Percentiles rank a stretch among this genome's conserved stretches.
Conservation (phyloP, 2,888 invertebrate genomes). For the Eledona agricola region DNA sequence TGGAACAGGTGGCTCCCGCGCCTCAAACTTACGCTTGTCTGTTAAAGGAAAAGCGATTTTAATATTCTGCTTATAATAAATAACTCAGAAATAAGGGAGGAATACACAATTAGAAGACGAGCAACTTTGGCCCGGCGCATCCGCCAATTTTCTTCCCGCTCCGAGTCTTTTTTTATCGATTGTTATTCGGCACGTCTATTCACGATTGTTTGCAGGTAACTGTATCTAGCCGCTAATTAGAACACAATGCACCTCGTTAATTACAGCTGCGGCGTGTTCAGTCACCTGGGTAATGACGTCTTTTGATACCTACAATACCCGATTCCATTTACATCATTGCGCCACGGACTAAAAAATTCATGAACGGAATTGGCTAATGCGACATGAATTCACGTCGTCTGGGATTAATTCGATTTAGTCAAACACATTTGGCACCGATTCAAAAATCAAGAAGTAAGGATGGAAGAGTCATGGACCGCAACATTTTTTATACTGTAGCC, state of each 20-base stretch:
- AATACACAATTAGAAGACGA: constrained; percentile 33
- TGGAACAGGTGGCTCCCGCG: constrained; percentile 13
- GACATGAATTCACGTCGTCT: not conserved
- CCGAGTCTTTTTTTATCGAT: no score
- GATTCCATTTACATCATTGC: constrained; percentile 25
- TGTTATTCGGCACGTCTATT: constrained; percentile 29
- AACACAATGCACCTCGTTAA: constrained; percentile 36
- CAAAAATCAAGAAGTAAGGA: no score
- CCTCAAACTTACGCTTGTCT: no score
- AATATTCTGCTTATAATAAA: no score
- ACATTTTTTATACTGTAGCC: no score
- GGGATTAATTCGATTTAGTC: constrained; percentile 3
- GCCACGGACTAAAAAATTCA: constrained; percentile 6
- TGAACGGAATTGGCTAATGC: constrained; percentile 12
- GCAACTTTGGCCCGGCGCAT: no score
- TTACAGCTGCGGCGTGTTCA: constrained; percentile 28
- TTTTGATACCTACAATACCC: constrained; percentile 26
- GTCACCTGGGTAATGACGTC: constrained; percentile 31
- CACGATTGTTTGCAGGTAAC: constrained; percentile 33
- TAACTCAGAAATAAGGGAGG: constrained; percentile 44
- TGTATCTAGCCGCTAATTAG: constrained; percentile 35
- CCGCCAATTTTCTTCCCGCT: no score
- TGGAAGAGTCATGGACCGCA: no score
- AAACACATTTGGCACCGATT: no score
- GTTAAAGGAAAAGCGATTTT: no score